Percentiles rank a stretch among this genome's conserved stretches.
Conservation (phyloP, 2,113 vertebrate genomes). For the Sapayoa aenigma region DNA sequence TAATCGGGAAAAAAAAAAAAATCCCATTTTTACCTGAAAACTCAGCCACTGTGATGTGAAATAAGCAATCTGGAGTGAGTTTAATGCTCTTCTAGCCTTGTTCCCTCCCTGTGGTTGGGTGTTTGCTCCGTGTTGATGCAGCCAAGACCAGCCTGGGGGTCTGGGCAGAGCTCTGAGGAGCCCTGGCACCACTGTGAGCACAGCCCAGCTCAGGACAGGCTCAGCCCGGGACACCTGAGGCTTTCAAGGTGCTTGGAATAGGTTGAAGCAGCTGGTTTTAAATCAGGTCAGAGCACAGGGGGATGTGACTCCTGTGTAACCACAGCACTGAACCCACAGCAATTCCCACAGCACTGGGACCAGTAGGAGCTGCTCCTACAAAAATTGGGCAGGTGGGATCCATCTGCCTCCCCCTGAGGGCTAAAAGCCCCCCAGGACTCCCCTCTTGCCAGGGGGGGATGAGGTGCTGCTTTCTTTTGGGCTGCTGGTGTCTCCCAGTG, state of each 20-base stretch:
- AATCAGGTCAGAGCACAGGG: neutral
- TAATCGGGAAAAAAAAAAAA: neutral
- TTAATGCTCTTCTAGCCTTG: neutral
- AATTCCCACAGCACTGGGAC: neutral
- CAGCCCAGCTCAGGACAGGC: neutral
- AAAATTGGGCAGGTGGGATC: neutral
- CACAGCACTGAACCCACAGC: neutral
- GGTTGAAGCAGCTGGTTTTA: neutral
- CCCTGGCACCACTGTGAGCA: neutral
- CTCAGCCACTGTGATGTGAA: neutral
- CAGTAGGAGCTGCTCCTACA: neutral
- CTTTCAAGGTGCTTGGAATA: fast-evolving
- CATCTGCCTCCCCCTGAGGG: neutral
- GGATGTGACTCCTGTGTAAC: neutral
- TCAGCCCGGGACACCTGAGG: neutral
- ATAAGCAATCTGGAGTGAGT: neutral
- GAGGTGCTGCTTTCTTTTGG: neutral
- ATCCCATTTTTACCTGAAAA: neutral
- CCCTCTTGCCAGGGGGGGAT: neutral
- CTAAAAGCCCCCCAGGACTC: neutral
- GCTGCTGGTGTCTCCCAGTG: neutral
- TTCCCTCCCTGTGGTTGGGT: neutral
- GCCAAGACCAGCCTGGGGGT: neutral
- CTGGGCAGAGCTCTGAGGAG: neutral
- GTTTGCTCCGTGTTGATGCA: neutral